Base-by-base conservation (phyloP, 1,140 invertebrate species). In the Neelides sp. region DNA sequence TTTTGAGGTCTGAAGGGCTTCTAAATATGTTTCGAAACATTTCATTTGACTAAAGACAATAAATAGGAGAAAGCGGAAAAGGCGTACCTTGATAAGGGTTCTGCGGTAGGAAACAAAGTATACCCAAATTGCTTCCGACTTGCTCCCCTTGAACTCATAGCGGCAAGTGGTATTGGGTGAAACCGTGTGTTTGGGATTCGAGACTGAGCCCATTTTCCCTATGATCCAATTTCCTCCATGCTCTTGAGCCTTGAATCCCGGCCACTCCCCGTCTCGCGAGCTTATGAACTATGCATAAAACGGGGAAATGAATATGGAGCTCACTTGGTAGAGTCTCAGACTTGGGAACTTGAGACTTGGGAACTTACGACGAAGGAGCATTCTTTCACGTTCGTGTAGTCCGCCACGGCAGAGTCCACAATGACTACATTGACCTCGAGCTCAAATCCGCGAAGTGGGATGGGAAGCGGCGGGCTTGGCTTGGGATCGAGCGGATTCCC, bases 381-480 rank as follows among this genome's bases (percentile, higher is more conserved):
- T 32, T 59, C 57, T 19, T 41, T 22, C 19, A 52, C 40, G 43
- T 57, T 69, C 0, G 76, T 75, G 55, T 78, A 83, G 59, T 83
- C 80, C 15, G 78, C 68, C 0, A 78, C 79, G 59, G 86, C 82
- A 0, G 83, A 87, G 62, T 89, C 84, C 1, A 83, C 79, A 61
- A 88, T 87, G 7, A 87, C 74, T n/a, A 90, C 82, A 57, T 85
- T 82, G 7, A 88, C 79, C 61, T 89, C 82, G 5, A 91, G 72
- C 61, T 90, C 85, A 53, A 86, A 80, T 40, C 80, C 79, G 0
- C 80, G 68, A 34, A 85, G 67, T 0, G 81, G 76, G 1, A 79
- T 80, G 32, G 69, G 67, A 51, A 41, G 59, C 23, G 61, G 59
- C 37, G 58, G 61, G 43, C 58, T 65, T 58, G 36, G 63, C 47